These are phyloP conservation scores for Nomada flava DNA, from an alignment of 2,888 invertebrate species.

Conservation along the genomic window DNA sequence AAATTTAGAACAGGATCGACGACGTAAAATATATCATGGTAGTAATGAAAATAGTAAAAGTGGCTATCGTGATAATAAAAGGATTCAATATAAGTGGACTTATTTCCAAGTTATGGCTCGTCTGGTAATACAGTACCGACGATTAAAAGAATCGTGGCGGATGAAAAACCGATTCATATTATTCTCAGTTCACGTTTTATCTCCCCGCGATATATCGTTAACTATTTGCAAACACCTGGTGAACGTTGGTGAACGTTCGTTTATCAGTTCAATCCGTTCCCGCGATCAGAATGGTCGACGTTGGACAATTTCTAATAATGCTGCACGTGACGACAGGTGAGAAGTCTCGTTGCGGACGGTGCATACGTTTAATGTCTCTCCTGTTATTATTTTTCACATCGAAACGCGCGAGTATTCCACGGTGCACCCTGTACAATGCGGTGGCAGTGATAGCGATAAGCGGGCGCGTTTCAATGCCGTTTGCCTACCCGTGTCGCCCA, in stretches of 20 bases:
- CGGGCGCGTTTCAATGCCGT: conserved; percentile 14
- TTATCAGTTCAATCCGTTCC: conserved; percentile 17
- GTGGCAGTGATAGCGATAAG: conserved; percentile 45
- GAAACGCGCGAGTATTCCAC: conserved; percentile 14
- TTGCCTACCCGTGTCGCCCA: conserved; percentile 42
- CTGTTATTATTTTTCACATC: conserved; percentile 14
- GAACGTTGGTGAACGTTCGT: background rate
- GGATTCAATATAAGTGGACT: background rate
- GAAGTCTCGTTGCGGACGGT: background rate
- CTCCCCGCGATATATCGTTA: conserved; percentile 1
- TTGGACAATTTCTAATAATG: conserved; percentile 22
- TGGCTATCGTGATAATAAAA: background rate
- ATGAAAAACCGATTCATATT: background rate
- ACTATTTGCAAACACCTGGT: conserved; percentile 17
- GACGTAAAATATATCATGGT: background rate
- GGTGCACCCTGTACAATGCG: conserved; percentile 14
- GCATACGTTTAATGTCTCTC: background rate
- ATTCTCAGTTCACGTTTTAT: background rate
- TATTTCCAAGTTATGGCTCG: background rate
- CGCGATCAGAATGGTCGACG: conserved; percentile 5
- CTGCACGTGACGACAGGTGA: conserved; percentile 5
- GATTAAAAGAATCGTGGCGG: background rate
- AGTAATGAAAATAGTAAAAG: background rate
- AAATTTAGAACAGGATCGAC: background rate
- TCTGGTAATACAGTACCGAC: background rate